Conservation (phyloP, 2,797 vertebrate species). For the Micromesistius poutassou region DNA sequence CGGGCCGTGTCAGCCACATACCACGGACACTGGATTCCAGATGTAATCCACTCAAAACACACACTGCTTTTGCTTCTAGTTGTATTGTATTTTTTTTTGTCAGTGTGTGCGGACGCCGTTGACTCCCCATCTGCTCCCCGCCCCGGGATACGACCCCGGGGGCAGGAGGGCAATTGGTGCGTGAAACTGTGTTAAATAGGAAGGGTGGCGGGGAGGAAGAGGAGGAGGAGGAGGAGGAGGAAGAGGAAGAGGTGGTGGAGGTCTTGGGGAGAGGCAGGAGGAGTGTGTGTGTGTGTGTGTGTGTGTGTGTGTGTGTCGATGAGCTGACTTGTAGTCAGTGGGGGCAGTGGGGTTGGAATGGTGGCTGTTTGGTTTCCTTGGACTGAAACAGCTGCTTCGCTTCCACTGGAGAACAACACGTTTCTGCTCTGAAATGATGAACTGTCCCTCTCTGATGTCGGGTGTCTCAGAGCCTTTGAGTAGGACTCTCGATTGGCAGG, state of each 20-base stretch:
- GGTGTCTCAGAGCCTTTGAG: background rate
- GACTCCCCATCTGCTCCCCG: background rate
- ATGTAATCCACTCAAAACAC: constrained; percentile 37
- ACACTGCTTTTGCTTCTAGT: background rate
- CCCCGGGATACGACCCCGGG: constrained; percentile 2
- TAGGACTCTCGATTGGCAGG: background rate
- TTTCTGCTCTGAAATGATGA: background rate
- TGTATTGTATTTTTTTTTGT: background rate
- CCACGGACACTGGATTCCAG: constrained; percentile 28
- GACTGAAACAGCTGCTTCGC: background rate
- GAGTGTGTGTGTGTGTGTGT: background rate
- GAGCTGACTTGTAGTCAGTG: background rate
- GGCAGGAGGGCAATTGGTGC: constrained; percentile 3
- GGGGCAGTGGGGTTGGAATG: background rate
- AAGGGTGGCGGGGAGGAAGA: background rate
- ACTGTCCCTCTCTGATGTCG: background rate
- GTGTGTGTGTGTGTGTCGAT: background rate
- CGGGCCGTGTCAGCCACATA: constrained; percentile 4
- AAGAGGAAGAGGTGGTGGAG: background rate
- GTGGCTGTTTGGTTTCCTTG: background rate
- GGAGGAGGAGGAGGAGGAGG: background rate
- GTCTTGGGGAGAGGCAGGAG: background rate
- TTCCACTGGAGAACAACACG: background rate
- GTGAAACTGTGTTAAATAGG: constrained; percentile 11
- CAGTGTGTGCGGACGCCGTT: background rate